phyloP scores from a whole-genome alignment of 2,888 invertebrate species.

The Anoncus sp. region DNA sequence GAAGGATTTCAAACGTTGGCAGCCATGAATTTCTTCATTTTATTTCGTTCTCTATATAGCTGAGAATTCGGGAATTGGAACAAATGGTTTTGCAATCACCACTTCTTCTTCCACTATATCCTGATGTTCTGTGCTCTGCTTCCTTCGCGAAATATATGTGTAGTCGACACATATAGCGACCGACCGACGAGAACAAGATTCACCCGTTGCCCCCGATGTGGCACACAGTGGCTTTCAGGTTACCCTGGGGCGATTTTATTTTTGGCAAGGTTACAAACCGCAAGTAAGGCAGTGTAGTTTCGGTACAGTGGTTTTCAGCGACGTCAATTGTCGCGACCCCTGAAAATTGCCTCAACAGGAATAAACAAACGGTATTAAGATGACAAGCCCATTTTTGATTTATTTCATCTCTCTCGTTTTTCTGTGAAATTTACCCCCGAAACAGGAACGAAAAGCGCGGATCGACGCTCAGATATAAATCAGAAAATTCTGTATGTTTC shows the following conservation, averaged over 20 bases:
- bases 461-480: not conserved
- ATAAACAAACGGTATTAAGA: conserved; percentile 53
- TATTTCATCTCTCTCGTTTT: not conserved
- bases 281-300: conserved; percentile 55
- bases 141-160: conserved; percentile 9
- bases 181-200: conserved; percentile 34
- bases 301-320: conserved; percentile 34
- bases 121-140: conserved; percentile 18
- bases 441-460: conserved; percentile 13
- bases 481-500: not conserved
- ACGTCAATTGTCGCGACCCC: conserved; percentile 30
- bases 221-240: conserved; percentile 37
- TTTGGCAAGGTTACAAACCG: conserved; percentile 66
- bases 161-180: not conserved
- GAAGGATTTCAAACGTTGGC: conserved; percentile 44
- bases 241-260: conserved; percentile 58
- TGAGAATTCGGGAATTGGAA: conserved; percentile 38
- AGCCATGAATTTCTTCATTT: conserved; percentile 57
- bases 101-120: conserved; percentile 15
- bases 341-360: conserved; percentile 27
- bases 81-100: conserved; percentile 48
- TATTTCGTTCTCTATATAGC: conserved; percentile 34
- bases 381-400: conserved; percentile 38
- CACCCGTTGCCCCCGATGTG: conserved; percentile 11
- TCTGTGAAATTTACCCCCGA: not conserved